Percentiles rank a stretch among this genome's conserved stretches.
phyloP scores from a whole-genome alignment of 2,888 invertebrate genomes.

The Hydrotaea diabolus region DNA sequence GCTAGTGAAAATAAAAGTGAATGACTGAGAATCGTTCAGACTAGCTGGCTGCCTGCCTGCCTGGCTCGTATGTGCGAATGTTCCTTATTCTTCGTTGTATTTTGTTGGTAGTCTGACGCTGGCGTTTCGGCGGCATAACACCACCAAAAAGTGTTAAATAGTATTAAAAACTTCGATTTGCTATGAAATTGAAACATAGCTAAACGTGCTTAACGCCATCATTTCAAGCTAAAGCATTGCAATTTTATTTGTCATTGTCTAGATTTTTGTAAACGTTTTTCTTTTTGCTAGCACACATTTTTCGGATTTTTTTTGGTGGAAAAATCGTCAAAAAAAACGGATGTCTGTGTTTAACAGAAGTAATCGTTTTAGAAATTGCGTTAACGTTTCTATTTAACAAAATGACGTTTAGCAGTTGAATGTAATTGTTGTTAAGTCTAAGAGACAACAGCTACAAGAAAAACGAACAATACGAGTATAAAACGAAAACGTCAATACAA shows the following conservation, averaged over 20 bases:
- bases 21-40: constrained; percentile 29
- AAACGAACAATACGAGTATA: constrained; percentile 15
- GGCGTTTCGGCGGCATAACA: constrained; percentile 10
- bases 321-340: constrained; percentile 50
- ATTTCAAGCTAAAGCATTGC: constrained; percentile 8
- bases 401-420: constrained; percentile 55
- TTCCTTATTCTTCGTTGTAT: too few relatives aligned
- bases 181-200: constrained; percentile 20
- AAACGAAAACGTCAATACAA: constrained; percentile 8
- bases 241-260: constrained; percentile 24
- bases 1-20: constrained; percentile 33
- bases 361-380: constrained; percentile 63
- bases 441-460: background rate
- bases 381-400: constrained; percentile 60
- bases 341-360: constrained; percentile 66
- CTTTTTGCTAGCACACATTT: too few relatives aligned
- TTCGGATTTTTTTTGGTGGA: background rate
- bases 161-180: constrained; percentile 43
- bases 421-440: too few relatives aligned
- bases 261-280: background rate
- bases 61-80: background rate
- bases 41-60: background rate
- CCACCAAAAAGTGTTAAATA: constrained; percentile 58
- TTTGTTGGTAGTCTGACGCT: background rate
- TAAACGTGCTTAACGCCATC: constrained; percentile 49